Evolutionary conservation across 37 sponge, comb jelly and placozoan species (phyloP), one percentile per base, ranked within the genome.

Genomic region (Beroe forskalii): DNA sequence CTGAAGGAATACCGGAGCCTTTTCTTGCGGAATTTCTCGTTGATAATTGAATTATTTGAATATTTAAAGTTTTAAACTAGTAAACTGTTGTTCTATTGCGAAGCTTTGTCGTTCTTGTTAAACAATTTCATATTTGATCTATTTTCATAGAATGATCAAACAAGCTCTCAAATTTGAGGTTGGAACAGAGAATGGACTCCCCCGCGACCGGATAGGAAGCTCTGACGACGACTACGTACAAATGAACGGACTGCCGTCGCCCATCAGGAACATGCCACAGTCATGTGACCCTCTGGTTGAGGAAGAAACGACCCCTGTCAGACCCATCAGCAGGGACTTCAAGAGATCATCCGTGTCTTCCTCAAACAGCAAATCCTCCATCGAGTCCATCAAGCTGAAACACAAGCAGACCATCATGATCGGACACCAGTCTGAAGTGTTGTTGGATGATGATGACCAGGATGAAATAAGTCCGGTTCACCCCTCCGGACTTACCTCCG

Each of bases 221-320:
- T 69, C 72, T 6, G 72, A 69, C 38, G 72, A 69, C 72, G 72
- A 69, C 72, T 69, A 69, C 72, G 72, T 69, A 33, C 72, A 69
- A 37, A 69, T 69, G 72, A 69, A 69, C 72, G 72, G 72, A 36
- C 19, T 69, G 1, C 72, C 72, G 19, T 69, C 72, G 33, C 72
- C 72, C 19, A 27, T 27, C 4, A 27, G 72, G 38, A 6, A 1
- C 2, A 33, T 69, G 33, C 55, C 55, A 17, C 6, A 6, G 12
- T 12, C 55, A 48, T 48, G 55, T 12, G 72, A 69, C 72, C 72
- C 72, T 2, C 72, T 69, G 19, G 55, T 48, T 48, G 32, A 69
- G 38, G 72, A 36, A 17, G 72, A 69, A 36, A 37, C 28, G 19
- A 27, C 72, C 19, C 33, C 72, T 19, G 32, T 69, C 2, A 33